These are phyloP conservation scores for Caranx melampygus DNA, from an alignment of 2,113 vertebrate genomes.

Conservation along the genomic window DNA sequence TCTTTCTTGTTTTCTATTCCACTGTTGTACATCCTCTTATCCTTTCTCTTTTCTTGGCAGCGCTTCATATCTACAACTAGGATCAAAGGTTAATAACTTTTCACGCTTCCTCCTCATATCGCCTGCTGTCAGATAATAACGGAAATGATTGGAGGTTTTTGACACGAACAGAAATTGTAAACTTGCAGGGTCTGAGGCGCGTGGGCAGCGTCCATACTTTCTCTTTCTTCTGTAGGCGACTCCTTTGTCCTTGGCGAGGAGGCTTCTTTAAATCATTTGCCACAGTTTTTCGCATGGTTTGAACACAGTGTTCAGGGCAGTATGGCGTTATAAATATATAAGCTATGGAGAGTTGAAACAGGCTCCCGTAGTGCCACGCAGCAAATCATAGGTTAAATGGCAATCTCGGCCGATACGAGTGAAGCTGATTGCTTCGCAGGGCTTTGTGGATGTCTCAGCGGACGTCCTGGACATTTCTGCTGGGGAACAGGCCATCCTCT, in stretches of 20 bases:
- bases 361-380: neutral
- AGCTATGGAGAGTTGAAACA: neutral
- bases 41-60: constrained; percentile 7
- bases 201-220: neutral
- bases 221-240: neutral
- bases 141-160: constrained; percentile 26
- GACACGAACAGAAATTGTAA: constrained; percentile 22
- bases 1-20: constrained; percentile 16
- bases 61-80: constrained; percentile 42
- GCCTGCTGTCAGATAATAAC: constrained; percentile 18
- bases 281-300: neutral
- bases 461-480: neutral
- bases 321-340: constrained; percentile 21
- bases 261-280: neutral
- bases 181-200: neutral
- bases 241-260: constrained; percentile 29
- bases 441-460: neutral
- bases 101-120: constrained; percentile 23
- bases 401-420: constrained; percentile 18
- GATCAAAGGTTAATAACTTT: constrained; percentile 71
- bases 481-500: constrained; percentile 21
- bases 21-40: constrained; percentile 29
- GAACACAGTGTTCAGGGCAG: neutral
- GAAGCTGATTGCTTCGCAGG: constrained; percentile 48
- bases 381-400: constrained; percentile 66